Conservation (phyloP, 2,888 invertebrate species). For the Barypeithes pellucidus region DNA sequence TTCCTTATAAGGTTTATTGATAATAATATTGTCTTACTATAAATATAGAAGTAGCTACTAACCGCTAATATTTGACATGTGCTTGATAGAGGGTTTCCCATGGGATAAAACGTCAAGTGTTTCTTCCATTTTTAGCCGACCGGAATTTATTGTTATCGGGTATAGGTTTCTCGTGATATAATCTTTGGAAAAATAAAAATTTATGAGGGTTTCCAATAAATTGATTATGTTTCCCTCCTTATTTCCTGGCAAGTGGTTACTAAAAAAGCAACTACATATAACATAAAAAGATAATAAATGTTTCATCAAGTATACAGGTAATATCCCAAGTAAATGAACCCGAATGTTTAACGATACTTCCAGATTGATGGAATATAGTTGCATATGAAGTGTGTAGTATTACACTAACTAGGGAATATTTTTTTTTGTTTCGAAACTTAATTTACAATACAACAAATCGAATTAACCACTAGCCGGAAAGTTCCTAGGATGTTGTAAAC, state of each 20-base stretch:
- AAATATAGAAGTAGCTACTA: conserved; percentile 14
- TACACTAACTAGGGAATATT: no score
- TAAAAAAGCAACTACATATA: background rate
- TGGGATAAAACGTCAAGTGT: conserved; percentile 17
- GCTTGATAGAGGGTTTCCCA: conserved; percentile 22
- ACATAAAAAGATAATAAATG: background rate
- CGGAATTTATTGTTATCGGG: conserved; percentile 20
- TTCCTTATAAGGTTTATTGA: background rate
- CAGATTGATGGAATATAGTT: no score
- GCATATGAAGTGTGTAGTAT: no score
- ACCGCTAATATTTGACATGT: conserved; percentile 19
- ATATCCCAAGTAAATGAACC: no score
- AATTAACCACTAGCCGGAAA: no score
- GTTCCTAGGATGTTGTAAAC: no score
- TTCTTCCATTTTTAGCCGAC: conserved; percentile 19
- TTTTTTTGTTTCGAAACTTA: no score
- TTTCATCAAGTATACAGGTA: no score
- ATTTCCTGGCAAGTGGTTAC: background rate
- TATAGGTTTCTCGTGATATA: conserved; percentile 19
- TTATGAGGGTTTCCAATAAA: conserved; percentile 17
- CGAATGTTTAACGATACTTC: no score
- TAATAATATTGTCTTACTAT: conserved; percentile 10
- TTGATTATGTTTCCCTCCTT: conserved; percentile 11
- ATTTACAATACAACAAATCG: no score
- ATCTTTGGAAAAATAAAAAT: conserved; percentile 10